Conservation (phyloP, 2,888 invertebrate species). For the Polyploca ridens region DNA sequence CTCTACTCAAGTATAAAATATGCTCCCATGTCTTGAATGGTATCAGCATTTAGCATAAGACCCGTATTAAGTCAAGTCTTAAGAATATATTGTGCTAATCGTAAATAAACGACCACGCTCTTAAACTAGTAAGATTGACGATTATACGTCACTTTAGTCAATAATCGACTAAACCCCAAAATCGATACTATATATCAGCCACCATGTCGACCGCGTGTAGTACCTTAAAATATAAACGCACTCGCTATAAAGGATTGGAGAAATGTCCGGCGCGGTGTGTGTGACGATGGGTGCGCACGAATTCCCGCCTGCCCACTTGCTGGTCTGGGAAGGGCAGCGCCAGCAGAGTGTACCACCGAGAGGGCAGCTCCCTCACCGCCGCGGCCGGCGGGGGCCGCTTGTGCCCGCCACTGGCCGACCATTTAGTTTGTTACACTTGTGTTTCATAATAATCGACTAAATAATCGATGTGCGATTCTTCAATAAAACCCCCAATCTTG, state of each 20-base stretch:
- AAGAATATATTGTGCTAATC: no score
- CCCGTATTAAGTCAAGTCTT: no score
- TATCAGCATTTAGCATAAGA: no score
- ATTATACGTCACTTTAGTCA: not conserved
- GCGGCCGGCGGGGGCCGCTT: slow-evolving; percentile 71
- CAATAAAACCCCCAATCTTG: not conserved
- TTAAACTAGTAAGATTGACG: no score
- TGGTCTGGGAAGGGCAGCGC: slow-evolving; percentile 97
- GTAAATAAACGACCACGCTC: no score
- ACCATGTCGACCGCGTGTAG: slow-evolving; percentile 67
- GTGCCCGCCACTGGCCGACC: slow-evolving; percentile 55
- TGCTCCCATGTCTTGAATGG: no score
- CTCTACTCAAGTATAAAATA: no score
- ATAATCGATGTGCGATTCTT: not conserved
- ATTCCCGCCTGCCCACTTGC: slow-evolving; percentile 94
- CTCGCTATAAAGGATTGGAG: slow-evolving; percentile 90
- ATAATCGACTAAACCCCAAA: not conserved
- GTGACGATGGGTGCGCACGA: slow-evolving; percentile 89
- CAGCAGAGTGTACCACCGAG: slow-evolving; percentile 95
- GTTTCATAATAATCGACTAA: not conserved
- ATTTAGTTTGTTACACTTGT: not conserved
- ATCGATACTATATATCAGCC: slow-evolving; percentile 51
- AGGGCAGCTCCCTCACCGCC: slow-evolving; percentile 86
- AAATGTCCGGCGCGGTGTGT: slow-evolving; percentile 93
- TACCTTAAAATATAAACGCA: slow-evolving; percentile 78